Percentiles rank a stretch among this genome's conserved stretches.
Conservation (phyloP, 2,113 vertebrate species). For the Cyanistes caeruleus region DNA sequence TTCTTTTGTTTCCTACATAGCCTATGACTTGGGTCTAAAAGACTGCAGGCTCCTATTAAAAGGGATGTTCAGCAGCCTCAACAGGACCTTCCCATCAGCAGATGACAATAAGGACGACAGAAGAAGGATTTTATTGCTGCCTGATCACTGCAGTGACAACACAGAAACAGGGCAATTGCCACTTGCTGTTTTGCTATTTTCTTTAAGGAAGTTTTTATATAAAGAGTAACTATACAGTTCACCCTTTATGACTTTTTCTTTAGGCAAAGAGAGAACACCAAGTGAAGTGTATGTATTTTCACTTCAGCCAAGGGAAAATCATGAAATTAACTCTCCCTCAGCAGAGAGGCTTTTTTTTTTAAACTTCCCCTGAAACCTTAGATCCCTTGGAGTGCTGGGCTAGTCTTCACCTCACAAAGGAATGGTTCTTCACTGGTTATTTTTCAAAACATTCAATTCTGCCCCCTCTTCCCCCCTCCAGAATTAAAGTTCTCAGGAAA, state of each 20-base stretch:
- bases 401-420: background rate
- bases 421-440: background rate
- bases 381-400: background rate
- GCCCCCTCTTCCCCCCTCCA: fast-evolving
- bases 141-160: background rate
- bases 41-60: background rate
- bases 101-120: background rate
- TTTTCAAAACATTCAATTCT: background rate
- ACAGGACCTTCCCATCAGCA: background rate
- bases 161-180: background rate
- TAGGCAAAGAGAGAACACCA: background rate
- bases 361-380: background rate
- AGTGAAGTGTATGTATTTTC: no score
- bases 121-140: background rate
- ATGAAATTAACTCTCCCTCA: background rate
- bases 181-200: background rate
- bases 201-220: background rate
- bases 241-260: background rate
- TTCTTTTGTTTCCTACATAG: background rate
- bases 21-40: background rate
- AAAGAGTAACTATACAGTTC: background rate
- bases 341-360: background rate
- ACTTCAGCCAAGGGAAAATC: background rate
- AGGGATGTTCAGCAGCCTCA: background rate
- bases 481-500: background rate